Percentiles rank a stretch among this genome's conserved stretches.
Evolutionary conservation across 1,140 invertebrate genomes (phyloP).

Genomic region (Leptinotarsa lineolata): DNA sequence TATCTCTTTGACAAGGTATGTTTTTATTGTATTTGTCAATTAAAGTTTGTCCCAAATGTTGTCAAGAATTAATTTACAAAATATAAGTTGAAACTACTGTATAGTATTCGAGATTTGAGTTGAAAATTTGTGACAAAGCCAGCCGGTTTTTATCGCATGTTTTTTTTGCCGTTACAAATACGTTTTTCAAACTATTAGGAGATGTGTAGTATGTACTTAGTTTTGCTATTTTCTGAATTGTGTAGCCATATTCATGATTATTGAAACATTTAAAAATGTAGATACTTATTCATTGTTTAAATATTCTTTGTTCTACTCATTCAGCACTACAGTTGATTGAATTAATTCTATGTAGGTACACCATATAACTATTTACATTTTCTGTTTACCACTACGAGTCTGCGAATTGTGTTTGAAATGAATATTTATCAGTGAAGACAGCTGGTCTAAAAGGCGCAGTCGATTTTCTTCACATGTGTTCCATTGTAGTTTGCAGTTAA

Average conservation of each 20-base stretch:
- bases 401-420: background rate
- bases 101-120: constrained; percentile 15
- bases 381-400: background rate
- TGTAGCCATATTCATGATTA: background rate
- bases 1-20: constrained; percentile 27
- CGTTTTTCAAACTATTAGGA: no score
- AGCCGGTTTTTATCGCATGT: constrained; percentile 13
- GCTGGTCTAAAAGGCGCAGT: constrained; percentile 16
- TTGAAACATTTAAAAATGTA: background rate
- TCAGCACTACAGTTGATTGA: background rate
- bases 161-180: constrained; percentile 5
- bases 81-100: constrained; percentile 3
- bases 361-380: background rate
- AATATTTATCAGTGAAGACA: background rate
- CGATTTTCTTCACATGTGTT: constrained; percentile 6
- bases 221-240: constrained; percentile 12
- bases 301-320: background rate
- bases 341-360: background rate
- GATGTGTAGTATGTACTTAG: no score
- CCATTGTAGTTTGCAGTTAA: background rate
- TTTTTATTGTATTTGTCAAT: constrained; percentile 29
- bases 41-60: constrained; percentile 28
- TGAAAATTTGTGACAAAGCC: background rate
- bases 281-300: background rate
- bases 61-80: background rate